phyloP scores from a whole-genome alignment of 2,888 invertebrate species.

The Thalpophila matura region DNA sequence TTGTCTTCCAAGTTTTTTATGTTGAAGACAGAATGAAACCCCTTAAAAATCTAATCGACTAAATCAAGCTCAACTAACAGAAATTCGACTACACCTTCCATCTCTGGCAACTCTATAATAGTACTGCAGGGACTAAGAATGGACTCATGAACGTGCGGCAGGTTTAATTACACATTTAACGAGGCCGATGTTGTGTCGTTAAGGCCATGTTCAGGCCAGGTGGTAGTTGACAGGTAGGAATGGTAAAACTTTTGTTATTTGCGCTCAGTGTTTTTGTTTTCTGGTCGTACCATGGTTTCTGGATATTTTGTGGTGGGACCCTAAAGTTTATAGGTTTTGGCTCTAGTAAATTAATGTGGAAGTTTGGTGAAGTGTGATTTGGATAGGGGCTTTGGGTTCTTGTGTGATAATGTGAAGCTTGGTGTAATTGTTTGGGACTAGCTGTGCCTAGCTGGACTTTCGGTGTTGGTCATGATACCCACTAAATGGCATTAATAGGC shows the following conservation, averaged over 20 bases:
- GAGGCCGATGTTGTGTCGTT: conserved; percentile 54
- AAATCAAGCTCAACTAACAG: not conserved
- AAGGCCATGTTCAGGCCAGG: conserved; percentile 33
- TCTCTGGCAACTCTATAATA: conserved; percentile 37
- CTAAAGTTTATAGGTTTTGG: conserved; percentile 44
- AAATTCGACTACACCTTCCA: conserved; percentile 9
- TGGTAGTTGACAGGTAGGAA: conserved; percentile 53
- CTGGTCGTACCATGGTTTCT: conserved; percentile 23
- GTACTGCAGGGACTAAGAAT: conserved; percentile 44
- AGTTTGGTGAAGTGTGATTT: conserved; percentile 36
- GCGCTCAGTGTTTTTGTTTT: conserved; percentile 45
- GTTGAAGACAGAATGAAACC: no score
- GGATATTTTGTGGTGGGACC: conserved; percentile 44
- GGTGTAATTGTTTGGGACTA: not conserved
- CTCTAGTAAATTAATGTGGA: conserved; percentile 28
- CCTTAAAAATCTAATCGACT: not conserved
- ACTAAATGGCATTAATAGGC: no score
- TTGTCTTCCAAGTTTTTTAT: no score
- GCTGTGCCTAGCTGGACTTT: not conserved
- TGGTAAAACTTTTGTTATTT: conserved; percentile 55
- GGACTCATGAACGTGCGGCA: conserved; percentile 34
- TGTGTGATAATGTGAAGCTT: conserved; percentile 8
- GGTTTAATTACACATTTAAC: conserved; percentile 59
- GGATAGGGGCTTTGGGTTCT: conserved; percentile 19
- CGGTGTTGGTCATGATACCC: no score